phyloP scores from a whole-genome alignment of 1,140 invertebrate genomes.

The Cyphomyrmex costatus region DNA sequence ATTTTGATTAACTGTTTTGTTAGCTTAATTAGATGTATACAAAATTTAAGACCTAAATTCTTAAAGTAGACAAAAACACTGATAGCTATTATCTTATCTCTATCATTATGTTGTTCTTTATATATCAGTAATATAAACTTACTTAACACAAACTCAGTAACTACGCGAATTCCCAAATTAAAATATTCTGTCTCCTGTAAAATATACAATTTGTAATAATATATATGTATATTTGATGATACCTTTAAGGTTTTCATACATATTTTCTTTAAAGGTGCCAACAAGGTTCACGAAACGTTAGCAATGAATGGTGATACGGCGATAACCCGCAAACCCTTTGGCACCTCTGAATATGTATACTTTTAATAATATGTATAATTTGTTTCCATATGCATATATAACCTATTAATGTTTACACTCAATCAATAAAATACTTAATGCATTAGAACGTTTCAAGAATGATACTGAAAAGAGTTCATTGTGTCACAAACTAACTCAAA shows the following conservation, averaged over 20 bases:
- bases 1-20: not conserved
- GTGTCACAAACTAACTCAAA: not conserved
- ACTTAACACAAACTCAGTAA: conserved; percentile 14
- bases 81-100: conserved; percentile 23
- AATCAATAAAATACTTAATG: not conserved
- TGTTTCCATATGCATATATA: not conserved
- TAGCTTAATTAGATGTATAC: not conserved
- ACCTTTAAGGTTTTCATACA: no score
- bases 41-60: not conserved
- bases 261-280: no score
- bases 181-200: conserved; percentile 31
- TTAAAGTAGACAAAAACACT: not conserved
- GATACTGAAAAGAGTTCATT: not conserved
- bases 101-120: not conserved
- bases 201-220: conserved; percentile 11
- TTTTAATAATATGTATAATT: conserved; percentile 8
- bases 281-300: no score
- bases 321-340: no score
- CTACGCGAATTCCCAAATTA: conserved; percentile 15
- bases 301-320: no score
- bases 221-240: not conserved
- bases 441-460: not conserved
- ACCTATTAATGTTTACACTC: conserved; percentile 10
- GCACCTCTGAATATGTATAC: not conserved
- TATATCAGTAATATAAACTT: conserved; percentile 29